Percentiles rank a stretch among this genome's conserved stretches.
Evolutionary conservation across 2,888 invertebrate genomes (phyloP).

Genomic region (Lumbricus terrestris): DNA sequence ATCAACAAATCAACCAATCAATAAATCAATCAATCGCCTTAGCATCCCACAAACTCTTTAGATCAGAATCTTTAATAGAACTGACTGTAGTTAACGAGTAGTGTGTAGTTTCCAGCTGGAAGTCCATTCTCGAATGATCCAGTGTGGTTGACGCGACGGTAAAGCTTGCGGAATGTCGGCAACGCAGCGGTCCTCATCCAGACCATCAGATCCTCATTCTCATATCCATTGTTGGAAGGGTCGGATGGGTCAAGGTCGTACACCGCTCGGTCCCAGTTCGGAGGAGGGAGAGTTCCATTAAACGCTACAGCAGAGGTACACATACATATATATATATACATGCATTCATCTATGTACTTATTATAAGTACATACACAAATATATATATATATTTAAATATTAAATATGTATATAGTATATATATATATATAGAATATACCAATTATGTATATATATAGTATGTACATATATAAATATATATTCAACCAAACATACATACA

Average conservation of each 20-base stretch:
- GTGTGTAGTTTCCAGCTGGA: constrained; percentile 65
- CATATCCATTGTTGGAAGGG: constrained; percentile 83
- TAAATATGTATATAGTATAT: too few relatives aligned
- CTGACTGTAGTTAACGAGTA: constrained; percentile 62
- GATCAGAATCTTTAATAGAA: not conserved
- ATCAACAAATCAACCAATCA: too few relatives aligned
- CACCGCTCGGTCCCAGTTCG: constrained; percentile 78
- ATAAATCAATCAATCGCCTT: too few relatives aligned
- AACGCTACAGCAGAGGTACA: constrained; percentile 36
- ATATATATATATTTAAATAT: too few relatives aligned
- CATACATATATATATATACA: too few relatives aligned
- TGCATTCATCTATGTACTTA: too few relatives aligned
- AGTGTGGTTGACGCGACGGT: constrained; percentile 78
- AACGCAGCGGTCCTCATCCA: constrained; percentile 99
- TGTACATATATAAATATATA: too few relatives aligned
- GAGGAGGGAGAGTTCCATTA: constrained; percentile 68
- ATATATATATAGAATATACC: too few relatives aligned
- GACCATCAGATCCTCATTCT: constrained; percentile 96
- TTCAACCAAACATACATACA: too few relatives aligned
- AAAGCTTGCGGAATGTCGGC: constrained; percentile 76
- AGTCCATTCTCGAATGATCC: constrained; percentile 72
- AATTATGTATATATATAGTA: too few relatives aligned
- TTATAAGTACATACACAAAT: too few relatives aligned
- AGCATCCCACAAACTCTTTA: too few relatives aligned
- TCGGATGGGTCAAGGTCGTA: constrained; percentile 72